A percentile compares a stretch with the other conserved stretches of the same genome.
Conservation (phyloP, 1,140 invertebrate genomes). For the Drosophila lacteicornis region DNA sequence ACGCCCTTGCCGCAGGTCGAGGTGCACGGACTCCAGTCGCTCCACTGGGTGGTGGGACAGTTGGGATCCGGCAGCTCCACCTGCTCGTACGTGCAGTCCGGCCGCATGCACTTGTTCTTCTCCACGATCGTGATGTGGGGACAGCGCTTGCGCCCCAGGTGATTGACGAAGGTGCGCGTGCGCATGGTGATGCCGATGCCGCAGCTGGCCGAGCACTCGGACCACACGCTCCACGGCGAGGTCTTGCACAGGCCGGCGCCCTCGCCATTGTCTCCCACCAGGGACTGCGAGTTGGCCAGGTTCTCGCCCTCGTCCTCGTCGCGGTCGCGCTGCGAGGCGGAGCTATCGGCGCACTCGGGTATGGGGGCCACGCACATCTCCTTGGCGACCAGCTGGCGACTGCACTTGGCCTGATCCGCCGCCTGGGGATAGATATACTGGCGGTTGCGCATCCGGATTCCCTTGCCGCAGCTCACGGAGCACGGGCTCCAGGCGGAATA, state of each 20-base stretch:
- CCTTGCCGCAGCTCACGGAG: constrained; percentile 95
- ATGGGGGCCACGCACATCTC: constrained; percentile 93
- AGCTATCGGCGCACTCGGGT: constrained; percentile 87
- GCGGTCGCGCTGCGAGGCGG: constrained; percentile 39
- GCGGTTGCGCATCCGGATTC: constrained; percentile 91
- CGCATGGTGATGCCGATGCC: constrained; percentile 92
- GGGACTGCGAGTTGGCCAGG: constrained; percentile 67
- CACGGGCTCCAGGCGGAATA: constrained; percentile 92
- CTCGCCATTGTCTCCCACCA: constrained; percentile 77
- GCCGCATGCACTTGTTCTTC: constrained; percentile 91
- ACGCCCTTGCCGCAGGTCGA: constrained; percentile 90
- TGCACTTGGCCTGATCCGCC: constrained; percentile 91
- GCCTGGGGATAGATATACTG: constrained; percentile 91
- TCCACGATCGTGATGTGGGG: constrained; percentile 89
- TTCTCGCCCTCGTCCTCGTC: constrained; percentile 85
- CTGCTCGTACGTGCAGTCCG: constrained; percentile 86
- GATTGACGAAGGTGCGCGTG: constrained; percentile 90
- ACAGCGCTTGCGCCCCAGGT: constrained; percentile 91
- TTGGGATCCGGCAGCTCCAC: constrained; percentile 87
- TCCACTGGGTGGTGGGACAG: constrained; percentile 90
- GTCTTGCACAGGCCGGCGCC: constrained; percentile 88
- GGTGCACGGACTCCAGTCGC: constrained; percentile 90
- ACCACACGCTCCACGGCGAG: constrained; percentile 91
- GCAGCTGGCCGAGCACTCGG: constrained; percentile 93
- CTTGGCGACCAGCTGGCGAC: constrained; percentile 92